Conservation (phyloP, 2,797 vertebrate species). For the Lateolabrax maculatus region DNA sequence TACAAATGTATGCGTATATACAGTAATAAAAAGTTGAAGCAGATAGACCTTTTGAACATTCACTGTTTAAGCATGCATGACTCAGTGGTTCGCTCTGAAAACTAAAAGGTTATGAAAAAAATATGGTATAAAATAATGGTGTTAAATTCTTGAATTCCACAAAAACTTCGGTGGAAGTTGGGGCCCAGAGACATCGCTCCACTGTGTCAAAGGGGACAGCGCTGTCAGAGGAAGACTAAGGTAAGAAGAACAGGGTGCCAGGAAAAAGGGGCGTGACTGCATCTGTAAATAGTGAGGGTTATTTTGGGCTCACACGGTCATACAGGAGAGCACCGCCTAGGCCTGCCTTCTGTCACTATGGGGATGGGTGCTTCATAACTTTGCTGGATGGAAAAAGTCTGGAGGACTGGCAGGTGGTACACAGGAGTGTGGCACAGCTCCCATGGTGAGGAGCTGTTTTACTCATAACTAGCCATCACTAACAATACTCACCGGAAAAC, state of each 20-base stretch:
- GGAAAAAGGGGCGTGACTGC: constrained; percentile 84
- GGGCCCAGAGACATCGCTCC: constrained; percentile 51
- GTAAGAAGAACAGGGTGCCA: constrained; percentile 70
- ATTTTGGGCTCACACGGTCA: constrained; percentile 77
- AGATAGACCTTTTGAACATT: neutral
- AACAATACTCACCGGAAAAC: constrained; percentile 74
- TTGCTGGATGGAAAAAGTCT: constrained; percentile 84
- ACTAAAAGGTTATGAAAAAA: neutral
- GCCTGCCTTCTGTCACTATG: constrained; percentile 86
- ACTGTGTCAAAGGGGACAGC: constrained; percentile 71
- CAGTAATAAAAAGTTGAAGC: neutral
- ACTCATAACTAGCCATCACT: constrained; percentile 64
- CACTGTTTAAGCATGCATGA: neutral
- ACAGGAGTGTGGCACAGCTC: constrained; percentile 81
- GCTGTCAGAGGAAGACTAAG: constrained; percentile 66
- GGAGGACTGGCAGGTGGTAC: constrained; percentile 86
- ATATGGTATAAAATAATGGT: neutral
- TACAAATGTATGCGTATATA: neutral
- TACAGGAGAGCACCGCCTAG: constrained; percentile 77
- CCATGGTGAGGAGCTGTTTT: constrained; percentile 71
- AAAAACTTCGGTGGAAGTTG: constrained; percentile 62
- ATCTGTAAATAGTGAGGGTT: constrained; percentile 82
- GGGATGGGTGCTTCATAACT: constrained; percentile 82
- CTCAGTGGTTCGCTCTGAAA: neutral
- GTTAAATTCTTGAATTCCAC: neutral